Base-by-base conservation (phyloP, 2,888 invertebrate species). In the Parnassius glacialis region DNA sequence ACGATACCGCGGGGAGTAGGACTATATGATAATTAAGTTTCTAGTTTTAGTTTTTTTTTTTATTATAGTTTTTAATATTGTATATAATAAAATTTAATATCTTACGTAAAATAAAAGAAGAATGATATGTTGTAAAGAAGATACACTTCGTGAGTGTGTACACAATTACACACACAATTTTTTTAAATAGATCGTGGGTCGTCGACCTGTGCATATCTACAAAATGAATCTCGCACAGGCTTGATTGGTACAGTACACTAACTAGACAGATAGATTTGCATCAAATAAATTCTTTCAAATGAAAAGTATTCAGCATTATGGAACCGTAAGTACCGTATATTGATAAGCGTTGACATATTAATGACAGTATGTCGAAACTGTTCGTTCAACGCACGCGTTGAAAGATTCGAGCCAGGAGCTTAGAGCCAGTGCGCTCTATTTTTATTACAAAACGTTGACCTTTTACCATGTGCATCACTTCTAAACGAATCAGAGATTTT, bases 281-380 rank as follows among this genome's bases (percentile, higher is more conserved):
- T 55, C 34, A 10, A 41, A 25, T 57, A 47, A 56, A 61, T 57
- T 45, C 52, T 47, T 57, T 61, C 41, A 56, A 56, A 52, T 61
- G 52, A 52, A 61, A 61, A 56, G 25, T 56, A 51, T 56, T 55
- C 55, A 51, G 52, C 55, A 56, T 56, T 60, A 48, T 67, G 70
- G 74, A 75, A 73, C 72, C 68, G 70, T 76, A 73, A 71, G 78
- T 78, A 80, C 78, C 77, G 75, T 80, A 71, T 80, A 84, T 84
- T 78, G 85, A 90, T 87, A 84, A 84, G 79, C 75, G 86, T 82
- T 87, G 89, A 90, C 86, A 85, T 80, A 80, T 88, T 85, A 85
- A 90, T 80, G 87, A 85, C 25, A 25, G 25, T 78, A 84, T 81
- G 82, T 83, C 79, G 76, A 79, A 82, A 81, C 76, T 78, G 81